A percentile compares a stretch with the other conserved stretches of the same genome.
Conservation (phyloP, 2,797 vertebrate genomes). For the Sebastes itinus region DNA sequence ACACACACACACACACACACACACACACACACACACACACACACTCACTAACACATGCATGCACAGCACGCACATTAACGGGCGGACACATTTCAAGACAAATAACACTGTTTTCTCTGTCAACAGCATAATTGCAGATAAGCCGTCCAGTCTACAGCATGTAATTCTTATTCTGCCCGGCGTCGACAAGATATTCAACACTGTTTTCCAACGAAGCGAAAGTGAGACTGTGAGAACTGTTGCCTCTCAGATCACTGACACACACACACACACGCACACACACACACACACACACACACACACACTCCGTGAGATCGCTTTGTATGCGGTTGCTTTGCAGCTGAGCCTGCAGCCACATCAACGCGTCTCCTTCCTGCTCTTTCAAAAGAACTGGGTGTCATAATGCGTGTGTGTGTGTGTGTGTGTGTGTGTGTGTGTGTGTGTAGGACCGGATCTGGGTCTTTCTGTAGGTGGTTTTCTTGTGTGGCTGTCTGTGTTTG, state of each 20-base stretch:
- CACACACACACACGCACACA: not conserved
- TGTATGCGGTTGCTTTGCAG: conserved; percentile 16
- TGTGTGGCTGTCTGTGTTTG: not conserved
- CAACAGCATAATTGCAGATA: not conserved
- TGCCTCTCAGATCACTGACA: conserved; percentile 16
- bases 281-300: not conserved
- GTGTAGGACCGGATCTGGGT: not conserved
- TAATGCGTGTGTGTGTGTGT: not conserved
- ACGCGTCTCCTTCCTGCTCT: conserved; percentile 18
- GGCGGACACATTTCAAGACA: not conserved
- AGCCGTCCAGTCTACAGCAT: not conserved
- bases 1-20: conserved; percentile 21
- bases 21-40: conserved; percentile 19
- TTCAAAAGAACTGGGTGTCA: conserved; percentile 7
- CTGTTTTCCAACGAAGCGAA: conserved; percentile 30
- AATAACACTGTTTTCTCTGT: not conserved
- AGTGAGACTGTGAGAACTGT: conserved; percentile 23
- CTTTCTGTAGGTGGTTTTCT: not conserved
- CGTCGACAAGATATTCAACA: conserved; percentile 2
- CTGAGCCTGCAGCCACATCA: conserved; percentile 35
- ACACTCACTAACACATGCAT: not conserved
- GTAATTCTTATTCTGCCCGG: not conserved
- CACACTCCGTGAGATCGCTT: not conserved
- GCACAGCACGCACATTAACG: not conserved
- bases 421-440: not conserved